Percentiles rank a stretch among this genome's conserved stretches.
These are phyloP conservation scores for Eutolmus rufibarbis DNA, from an alignment of 2,888 invertebrate species.

Conservation along the genomic window DNA sequence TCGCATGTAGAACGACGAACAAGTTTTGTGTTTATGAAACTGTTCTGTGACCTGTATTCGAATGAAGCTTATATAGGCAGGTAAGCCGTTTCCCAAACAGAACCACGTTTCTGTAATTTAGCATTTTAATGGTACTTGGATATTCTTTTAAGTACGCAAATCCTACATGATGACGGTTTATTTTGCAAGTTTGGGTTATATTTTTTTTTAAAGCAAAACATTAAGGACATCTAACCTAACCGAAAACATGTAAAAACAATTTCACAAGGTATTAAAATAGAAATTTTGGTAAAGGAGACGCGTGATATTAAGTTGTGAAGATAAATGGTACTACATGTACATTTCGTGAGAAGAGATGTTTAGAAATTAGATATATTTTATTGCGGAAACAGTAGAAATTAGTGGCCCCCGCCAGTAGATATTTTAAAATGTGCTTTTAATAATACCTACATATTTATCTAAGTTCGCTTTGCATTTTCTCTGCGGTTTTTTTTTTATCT, in stretches of 20 bases:
- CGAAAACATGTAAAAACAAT: background rate
- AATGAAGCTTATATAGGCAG: background rate
- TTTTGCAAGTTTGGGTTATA: background rate
- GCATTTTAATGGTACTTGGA: background rate
- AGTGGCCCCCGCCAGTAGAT: too few species aligned
- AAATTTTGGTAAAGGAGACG: background rate
- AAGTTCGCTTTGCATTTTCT: too few species aligned
- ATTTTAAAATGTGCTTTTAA: too few species aligned
- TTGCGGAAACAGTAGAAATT: too few species aligned
- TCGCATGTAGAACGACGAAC: background rate
- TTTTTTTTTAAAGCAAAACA: background rate
- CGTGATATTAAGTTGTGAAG: background rate
- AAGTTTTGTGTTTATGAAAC: background rate
- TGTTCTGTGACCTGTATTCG: background rate
- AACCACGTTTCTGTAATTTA: background rate
- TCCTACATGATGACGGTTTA: background rate
- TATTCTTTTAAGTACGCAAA: background rate
- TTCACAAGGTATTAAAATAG: background rate
- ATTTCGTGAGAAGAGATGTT: too few species aligned
- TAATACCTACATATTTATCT: too few species aligned
- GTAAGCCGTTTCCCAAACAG: background rate
- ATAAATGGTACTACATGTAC: background rate
- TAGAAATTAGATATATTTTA: too few species aligned
- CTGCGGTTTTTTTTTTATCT: too few species aligned
- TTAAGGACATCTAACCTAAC: background rate